Evolutionary conservation across 2,113 vertebrate genomes (phyloP).

Genomic region (Ictidomys tridecemlineatus): DNA sequence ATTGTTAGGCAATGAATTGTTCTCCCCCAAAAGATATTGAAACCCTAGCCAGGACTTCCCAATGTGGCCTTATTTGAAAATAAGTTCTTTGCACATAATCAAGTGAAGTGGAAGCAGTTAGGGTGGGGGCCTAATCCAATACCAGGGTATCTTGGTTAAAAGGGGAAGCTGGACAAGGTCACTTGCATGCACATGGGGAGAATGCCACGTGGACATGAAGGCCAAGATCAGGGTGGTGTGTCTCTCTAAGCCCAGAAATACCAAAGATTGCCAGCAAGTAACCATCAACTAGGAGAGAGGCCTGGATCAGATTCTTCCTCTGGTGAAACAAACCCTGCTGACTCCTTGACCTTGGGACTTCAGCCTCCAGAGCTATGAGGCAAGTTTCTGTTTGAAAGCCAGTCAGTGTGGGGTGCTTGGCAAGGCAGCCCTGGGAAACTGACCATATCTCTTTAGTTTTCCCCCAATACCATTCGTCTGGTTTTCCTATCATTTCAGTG

Average conservation of each 20-base stretch:
- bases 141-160: neutral
- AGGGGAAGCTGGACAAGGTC: neutral
- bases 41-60: neutral
- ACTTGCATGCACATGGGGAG: neutral
- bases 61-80: slow-evolving; percentile 34
- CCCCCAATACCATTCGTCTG: neutral
- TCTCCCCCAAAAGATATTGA: neutral
- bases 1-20: neutral
- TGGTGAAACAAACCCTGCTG: neutral
- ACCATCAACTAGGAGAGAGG: neutral
- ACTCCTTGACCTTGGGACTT: neutral
- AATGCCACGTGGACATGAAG: neutral
- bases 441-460: neutral
- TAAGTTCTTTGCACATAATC: neutral
- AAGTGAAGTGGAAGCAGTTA: slow-evolving; percentile 10
- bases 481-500: neutral
- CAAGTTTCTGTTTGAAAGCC: neutral
- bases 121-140: neutral
- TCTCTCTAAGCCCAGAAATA: neutral
- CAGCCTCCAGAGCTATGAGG: neutral
- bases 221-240: neutral
- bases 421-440: neutral
- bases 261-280: neutral
- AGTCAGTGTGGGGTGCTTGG: neutral
- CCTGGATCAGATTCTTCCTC: neutral